phyloP scores from a whole-genome alignment of 2,797 vertebrate species.

The Hafferia zeledoni region DNA sequence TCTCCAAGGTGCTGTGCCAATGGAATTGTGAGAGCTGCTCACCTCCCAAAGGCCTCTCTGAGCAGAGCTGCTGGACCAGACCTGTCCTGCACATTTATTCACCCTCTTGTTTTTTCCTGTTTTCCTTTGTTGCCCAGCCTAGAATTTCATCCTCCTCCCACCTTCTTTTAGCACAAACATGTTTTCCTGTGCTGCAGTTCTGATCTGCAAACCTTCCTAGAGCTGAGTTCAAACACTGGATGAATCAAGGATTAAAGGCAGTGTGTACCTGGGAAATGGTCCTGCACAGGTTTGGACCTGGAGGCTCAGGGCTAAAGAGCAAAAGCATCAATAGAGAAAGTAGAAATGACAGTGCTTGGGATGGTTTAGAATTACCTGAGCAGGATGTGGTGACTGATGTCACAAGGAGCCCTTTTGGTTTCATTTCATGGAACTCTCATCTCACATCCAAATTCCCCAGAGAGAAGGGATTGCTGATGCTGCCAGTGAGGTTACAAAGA shows the following conservation, averaged over 20 bases:
- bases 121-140: not conserved
- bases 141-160: not conserved
- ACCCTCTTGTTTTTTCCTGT: not conserved
- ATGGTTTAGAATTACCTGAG: not conserved
- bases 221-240: not conserved
- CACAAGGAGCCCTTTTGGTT: not conserved
- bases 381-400: not conserved
- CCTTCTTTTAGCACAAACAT: not conserved
- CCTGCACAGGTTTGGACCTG: not conserved
- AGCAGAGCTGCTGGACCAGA: conserved; percentile 12
- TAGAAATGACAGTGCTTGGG: not conserved
- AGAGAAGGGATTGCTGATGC: not conserved
- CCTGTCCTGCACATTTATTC: conserved; percentile 30
- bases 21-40: not conserved
- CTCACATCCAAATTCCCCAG: not conserved
- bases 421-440: not conserved
- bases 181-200: not conserved
- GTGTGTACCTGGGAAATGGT: not conserved
- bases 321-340: not conserved
- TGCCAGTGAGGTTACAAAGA: not conserved
- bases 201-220: not conserved
- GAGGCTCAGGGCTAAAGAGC: not conserved
- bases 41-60: not conserved
- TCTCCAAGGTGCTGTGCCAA: conserved; percentile 8
- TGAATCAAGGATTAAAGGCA: not conserved